A percentile compares a stretch with the other conserved stretches of the same genome.
Evolutionary conservation across 2,797 vertebrate genomes (phyloP).

Genomic region (Hydrocynus forskahlii): DNA sequence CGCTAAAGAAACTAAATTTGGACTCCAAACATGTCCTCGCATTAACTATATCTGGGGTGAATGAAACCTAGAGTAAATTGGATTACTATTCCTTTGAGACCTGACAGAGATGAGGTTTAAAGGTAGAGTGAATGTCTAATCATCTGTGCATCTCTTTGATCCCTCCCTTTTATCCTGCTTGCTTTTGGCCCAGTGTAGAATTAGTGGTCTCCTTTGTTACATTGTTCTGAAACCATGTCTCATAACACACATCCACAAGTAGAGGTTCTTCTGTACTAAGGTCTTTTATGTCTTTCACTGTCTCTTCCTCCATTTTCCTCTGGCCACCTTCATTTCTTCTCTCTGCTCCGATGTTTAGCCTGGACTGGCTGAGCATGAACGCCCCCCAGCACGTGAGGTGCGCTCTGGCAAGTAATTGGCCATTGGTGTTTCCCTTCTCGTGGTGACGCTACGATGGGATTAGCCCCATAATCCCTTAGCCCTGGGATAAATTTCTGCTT

Average conservation of each 20-base stretch:
- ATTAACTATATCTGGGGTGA: no score
- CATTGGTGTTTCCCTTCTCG: slow-evolving; percentile 71
- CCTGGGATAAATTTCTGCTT: slow-evolving; percentile 64
- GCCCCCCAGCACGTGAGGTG: slow-evolving; percentile 81
- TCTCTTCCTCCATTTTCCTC: slow-evolving; percentile 54
- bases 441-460: slow-evolving; percentile 75
- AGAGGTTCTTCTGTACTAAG: slow-evolving; percentile 1
- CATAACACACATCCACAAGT: not conserved
- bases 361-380: slow-evolving; percentile 76
- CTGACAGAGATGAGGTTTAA: not conserved
- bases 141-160: not conserved
- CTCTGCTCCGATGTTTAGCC: slow-evolving; percentile 68
- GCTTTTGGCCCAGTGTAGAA: not conserved
- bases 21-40: no score
- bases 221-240: slow-evolving; percentile 1
- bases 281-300: slow-evolving; percentile 53
- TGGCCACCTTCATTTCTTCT: slow-evolving; percentile 57
- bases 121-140: not conserved
- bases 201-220: slow-evolving; percentile 8
- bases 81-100: not conserved
- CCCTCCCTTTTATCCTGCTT: not conserved
- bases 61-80: no score
- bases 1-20: no score
- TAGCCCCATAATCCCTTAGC: slow-evolving; percentile 71
- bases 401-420: slow-evolving; percentile 84